These are phyloP conservation scores for Xenopus laevis DNA, from an alignment of 2,113 vertebrate species.

Conservation along the genomic window DNA sequence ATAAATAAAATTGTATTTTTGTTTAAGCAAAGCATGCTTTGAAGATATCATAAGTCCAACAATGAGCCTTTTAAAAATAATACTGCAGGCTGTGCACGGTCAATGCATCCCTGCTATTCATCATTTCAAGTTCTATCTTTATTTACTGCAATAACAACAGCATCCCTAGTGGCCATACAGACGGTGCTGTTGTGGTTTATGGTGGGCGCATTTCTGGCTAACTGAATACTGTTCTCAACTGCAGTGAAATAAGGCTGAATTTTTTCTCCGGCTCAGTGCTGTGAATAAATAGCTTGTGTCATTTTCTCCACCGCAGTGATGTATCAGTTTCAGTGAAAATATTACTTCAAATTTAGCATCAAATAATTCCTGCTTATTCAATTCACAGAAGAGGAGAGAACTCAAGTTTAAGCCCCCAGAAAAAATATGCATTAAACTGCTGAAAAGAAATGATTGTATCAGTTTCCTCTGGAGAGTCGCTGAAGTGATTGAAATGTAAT, in stretches of 20 bases:
- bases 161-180: too few species aligned
- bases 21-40: too few species aligned
- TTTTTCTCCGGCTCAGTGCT: background rate
- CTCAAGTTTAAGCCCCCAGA: slow-evolving; percentile 13
- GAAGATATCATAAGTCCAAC: too few species aligned
- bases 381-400: background rate
- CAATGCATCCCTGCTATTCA: too few species aligned
- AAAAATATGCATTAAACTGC: slow-evolving; percentile 61
- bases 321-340: background rate
- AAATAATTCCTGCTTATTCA: slow-evolving; percentile 1
- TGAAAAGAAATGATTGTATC: slow-evolving; percentile 63
- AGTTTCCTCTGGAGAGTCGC: slow-evolving; percentile 60
- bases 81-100: too few species aligned
- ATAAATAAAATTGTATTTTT: too few species aligned
- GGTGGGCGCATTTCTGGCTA: too few species aligned
- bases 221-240: background rate
- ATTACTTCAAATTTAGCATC: background rate
- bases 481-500: slow-evolving; percentile 59
- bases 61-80: too few species aligned
- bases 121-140: too few species aligned
- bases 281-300: background rate
- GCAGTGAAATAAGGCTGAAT: background rate
- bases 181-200: too few species aligned
- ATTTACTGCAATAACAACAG: too few species aligned
- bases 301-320: background rate